Base-by-base conservation (phyloP, 2,797 vertebrate genomes). In the Phataginus tricuspis region DNA sequence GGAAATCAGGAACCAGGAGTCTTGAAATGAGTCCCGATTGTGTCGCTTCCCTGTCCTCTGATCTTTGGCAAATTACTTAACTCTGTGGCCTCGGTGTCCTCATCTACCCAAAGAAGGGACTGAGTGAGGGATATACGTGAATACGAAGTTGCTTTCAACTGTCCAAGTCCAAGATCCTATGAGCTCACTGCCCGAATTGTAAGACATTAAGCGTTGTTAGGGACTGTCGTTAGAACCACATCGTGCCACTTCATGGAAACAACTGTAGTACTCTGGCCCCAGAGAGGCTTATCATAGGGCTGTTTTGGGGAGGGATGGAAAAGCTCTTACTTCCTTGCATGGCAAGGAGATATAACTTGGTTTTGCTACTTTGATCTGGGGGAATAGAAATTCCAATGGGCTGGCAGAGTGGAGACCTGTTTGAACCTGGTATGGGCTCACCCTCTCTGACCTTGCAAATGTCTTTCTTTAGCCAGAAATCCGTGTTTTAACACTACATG, bases 21-120 rank as follows among this genome's bases (percentile, higher is more conserved):
- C 29, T 34, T 1, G 0, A n/a, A 39, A n/a, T 7, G 57, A 39
- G 64, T 68, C 10, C 16, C 0, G 1, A 19, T 34, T 37, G 14
- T 49, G 57, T 10, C 27, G 51, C 27, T 31, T 10, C 16, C 49
- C 71, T 94, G 69, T 10, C 19, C 13, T 92, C 31, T 51, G 39
- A 45, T 16, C 69, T 53, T 74, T 9, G 64, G 42, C 80, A 29
- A 29, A 71, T 61, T 6, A 57, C 42, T 12, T 42, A 42, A 9
- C 18, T 42, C 7, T 42, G 0, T 37, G 91, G 55, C 34, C 45
- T 66, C 7, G 4, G 49, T 27, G 78, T 63, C 66, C 42, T 57
- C 25, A 2, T 51, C 31, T 57, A 53, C 51, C 61, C 55, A 57
- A 27, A 71, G 82, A 68, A n/a, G 66, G 39, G 55, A 19, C 27